Base-by-base conservation (phyloP, 1,140 invertebrate species). In the Apis dorsata region DNA sequence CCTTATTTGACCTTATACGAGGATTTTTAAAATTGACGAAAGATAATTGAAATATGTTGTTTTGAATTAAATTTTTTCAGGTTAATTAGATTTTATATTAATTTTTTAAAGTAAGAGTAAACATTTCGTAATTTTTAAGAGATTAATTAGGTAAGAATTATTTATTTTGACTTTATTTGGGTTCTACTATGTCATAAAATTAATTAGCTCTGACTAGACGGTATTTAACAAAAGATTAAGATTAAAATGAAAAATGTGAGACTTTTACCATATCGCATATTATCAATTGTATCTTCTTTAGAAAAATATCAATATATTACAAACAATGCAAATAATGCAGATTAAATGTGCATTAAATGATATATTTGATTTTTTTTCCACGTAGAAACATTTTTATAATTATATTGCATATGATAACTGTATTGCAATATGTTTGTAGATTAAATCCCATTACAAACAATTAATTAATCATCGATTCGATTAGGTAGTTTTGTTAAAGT, bases 1-100 rank as follows among this genome's bases (percentile, higher is more conserved):
- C 87, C 87, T 85, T 88, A 88, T 88, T 88, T 78, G 28, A 57
- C 28, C 21, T 28, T 70, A 19, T 24, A 2, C 49, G 34, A 15
- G 55, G 5, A 17, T 28, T 1, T 12, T 55, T 65, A 44, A 21
- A 60, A 60, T 60, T 12, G 24, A n/a, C 13, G 7, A 44, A 69
- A 69, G 21, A 19, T 11, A 11, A 4, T 44, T 15, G n/a, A 74
- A 53, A 74, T 34, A 78, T 57, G 51, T 28, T 21, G 28, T 57
- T 49, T 17, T 10, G 10, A 3, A 55, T 19, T n/a, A 49, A 49
- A 21, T 68, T 68, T 2, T 44, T 49, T n/a, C 5, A 1, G 28
- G n/a, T 69, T 49, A 49, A n/a, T 69, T 69, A 13, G 7, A 15
- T 49, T 12, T n/a, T 44, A 44, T 44, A 44, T 44, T 44, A 44